phyloP scores from a whole-genome alignment of 2,113 vertebrate species.

The Malurus melanocephalus region DNA sequence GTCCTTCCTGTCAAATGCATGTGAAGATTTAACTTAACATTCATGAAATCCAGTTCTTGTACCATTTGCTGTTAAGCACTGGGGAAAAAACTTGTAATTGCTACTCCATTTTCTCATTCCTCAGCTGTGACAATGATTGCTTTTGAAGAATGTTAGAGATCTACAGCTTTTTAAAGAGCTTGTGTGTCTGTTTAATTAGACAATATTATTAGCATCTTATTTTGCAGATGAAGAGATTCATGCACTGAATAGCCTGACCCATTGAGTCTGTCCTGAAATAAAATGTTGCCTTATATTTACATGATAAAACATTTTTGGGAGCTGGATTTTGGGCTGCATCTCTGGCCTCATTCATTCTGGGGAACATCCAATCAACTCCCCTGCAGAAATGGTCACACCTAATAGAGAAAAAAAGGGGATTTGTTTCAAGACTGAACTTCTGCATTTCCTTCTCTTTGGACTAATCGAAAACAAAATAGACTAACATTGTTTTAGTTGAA shows the following conservation, averaged over 20 bases:
- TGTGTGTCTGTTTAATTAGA: neutral
- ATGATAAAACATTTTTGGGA: neutral
- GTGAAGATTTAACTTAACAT: constrained; percentile 2
- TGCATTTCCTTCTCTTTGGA: neutral
- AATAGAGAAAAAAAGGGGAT: neutral
- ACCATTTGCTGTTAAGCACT: neutral
- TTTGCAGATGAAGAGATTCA: neutral
- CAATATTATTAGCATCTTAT: neutral
- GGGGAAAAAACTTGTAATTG: neutral
- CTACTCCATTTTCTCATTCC: constrained; percentile 10
- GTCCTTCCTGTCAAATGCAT: neutral
- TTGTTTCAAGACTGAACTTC: neutral
- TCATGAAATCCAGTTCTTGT: neutral
- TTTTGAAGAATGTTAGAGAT: neutral
- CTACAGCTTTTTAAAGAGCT: neutral
- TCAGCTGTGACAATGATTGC: neutral
- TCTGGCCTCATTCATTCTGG: neutral
- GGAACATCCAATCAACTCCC: neutral
- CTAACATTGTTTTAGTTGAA: neutral
- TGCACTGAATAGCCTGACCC: neutral
- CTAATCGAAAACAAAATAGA: neutral
- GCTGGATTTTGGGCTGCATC: neutral
- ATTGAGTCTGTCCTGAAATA: neutral
- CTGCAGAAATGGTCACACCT: neutral
- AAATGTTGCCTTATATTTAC: neutral